Conservation (phyloP, 2,888 invertebrate species). For the Microctonus aethiopoides region DNA sequence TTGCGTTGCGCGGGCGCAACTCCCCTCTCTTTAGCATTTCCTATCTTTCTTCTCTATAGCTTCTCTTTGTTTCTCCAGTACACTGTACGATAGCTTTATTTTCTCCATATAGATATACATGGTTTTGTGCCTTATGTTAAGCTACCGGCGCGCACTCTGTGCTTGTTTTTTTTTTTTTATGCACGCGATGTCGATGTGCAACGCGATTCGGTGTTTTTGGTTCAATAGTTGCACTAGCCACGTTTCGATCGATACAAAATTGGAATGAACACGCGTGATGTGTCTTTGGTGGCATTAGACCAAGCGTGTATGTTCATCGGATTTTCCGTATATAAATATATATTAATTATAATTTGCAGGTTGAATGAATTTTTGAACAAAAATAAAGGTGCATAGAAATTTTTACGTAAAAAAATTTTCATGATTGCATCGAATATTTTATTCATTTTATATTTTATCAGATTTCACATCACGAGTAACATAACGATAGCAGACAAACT, state of each 20-base stretch:
- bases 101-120: neutral
- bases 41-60: conserved; percentile 6
- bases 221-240: conserved; percentile 28
- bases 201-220: conserved; percentile 29
- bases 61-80: neutral
- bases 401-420: too few relatives aligned
- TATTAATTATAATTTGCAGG: too few relatives aligned
- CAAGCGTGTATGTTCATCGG: too few relatives aligned
- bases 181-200: conserved; percentile 8
- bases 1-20: conserved; percentile 31
- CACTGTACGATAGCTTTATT: neutral
- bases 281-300: neutral
- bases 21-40: conserved; percentile 27
- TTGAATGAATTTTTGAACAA: too few relatives aligned
- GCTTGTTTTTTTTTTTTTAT: neutral
- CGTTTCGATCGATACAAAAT: conserved; percentile 20
- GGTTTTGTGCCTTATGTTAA: neutral
- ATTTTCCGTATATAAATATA: too few relatives aligned
- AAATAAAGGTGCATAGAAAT: too few relatives aligned
- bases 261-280: neutral
- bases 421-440: too few relatives aligned
- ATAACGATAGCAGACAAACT: too few relatives aligned
- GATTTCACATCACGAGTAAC: too few relatives aligned
- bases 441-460: too few relatives aligned
- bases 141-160: neutral